phyloP scores from a whole-genome alignment of 2,888 invertebrate genomes.

The Cacoxenus indagator region DNA sequence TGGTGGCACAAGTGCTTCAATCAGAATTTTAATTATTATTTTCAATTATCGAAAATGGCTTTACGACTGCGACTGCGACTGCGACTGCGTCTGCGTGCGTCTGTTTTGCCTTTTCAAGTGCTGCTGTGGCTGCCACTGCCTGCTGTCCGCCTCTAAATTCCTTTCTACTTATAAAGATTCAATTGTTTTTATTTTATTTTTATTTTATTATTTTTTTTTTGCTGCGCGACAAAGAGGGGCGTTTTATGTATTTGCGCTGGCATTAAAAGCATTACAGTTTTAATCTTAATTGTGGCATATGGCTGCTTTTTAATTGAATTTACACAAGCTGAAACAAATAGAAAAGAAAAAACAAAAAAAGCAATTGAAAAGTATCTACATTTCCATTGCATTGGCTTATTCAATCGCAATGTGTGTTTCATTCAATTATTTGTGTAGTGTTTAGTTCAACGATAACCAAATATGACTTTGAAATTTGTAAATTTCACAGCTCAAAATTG shows the following conservation, averaged over 20 bases:
- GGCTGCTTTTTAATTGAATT: constrained; percentile 56
- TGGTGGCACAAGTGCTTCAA: constrained; percentile 37
- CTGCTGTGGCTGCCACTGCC: constrained; percentile 25
- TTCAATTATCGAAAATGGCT: constrained; percentile 64
- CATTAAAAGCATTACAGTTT: constrained; percentile 42
- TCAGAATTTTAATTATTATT: constrained; percentile 67
- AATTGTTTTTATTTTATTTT: constrained; percentile 4
- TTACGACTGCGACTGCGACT: constrained; percentile 41
- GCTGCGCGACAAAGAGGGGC: constrained; percentile 10
- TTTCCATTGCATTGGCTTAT: neutral
- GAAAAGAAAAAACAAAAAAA: neutral
- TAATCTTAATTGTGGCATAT: constrained; percentile 47
- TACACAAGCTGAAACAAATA: neutral
- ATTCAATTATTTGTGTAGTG: too few relatives aligned
- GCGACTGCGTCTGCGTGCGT: constrained; percentile 25
- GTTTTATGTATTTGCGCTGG: constrained; percentile 25
- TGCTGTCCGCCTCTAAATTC: neutral
- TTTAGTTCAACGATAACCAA: too few relatives aligned
- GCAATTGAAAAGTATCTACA: neutral
- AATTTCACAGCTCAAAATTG: neutral
- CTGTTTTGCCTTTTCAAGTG: constrained; percentile 38
- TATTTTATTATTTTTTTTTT: neutral
- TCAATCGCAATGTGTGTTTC: neutral
- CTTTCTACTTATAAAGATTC: neutral
- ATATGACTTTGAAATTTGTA: neutral